A percentile compares a stretch with the other conserved stretches of the same genome.
These are phyloP conservation scores for Ivindomyrus marchei DNA, from an alignment of 2,113 vertebrate species.

Conservation along the genomic window DNA sequence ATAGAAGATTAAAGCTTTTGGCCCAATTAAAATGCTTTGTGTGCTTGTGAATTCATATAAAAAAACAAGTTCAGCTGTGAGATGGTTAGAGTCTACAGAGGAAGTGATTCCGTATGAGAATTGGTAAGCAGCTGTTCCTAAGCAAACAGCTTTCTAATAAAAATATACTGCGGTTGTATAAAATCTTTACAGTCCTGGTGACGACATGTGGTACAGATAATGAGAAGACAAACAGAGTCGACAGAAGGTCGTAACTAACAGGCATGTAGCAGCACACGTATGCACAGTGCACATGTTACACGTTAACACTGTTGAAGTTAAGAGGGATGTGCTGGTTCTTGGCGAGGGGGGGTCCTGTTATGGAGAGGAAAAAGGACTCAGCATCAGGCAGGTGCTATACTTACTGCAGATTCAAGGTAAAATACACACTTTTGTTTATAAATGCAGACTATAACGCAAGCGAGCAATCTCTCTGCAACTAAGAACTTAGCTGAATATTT, in stretches of 20 bases:
- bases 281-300: background rate
- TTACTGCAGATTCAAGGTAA: background rate
- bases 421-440: background rate
- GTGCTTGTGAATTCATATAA: background rate
- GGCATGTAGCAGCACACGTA: background rate
- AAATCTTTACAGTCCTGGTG: background rate
- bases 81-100: background rate
- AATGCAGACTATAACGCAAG: background rate
- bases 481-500: background rate
- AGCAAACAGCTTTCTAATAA: background rate
- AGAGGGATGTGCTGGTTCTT: background rate
- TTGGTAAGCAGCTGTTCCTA: background rate
- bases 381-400: background rate
- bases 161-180: background rate
- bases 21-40: background rate
- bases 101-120: background rate
- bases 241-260: background rate
- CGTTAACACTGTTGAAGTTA: background rate
- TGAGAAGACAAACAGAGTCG: background rate
- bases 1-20: background rate
- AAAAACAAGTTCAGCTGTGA: background rate
- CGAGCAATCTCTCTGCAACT: background rate
- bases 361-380: background rate
- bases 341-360: background rate
- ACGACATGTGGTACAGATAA: background rate